Evolutionary conservation across 2,888 invertebrate species (phyloP).

Genomic region (Dione juno): DNA sequence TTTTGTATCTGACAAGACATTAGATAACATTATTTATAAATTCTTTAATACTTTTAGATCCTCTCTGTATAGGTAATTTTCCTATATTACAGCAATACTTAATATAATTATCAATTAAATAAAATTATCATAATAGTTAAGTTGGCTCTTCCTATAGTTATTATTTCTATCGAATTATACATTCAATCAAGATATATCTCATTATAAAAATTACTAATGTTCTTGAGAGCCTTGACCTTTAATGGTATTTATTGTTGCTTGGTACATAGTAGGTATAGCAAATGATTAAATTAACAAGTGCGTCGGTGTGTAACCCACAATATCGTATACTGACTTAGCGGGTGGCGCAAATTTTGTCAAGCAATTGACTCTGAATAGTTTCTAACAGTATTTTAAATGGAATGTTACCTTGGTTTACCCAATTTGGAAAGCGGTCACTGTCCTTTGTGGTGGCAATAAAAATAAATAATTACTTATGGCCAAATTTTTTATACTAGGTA

Average conservation of each 20-base stretch:
- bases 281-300: conserved; percentile 22
- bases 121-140: no score
- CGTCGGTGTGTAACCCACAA: conserved; percentile 40
- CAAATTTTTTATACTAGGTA: conserved; percentile 17
- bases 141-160: neutral
- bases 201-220: neutral
- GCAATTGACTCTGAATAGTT: conserved; percentile 36
- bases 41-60: no score
- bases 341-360: conserved; percentile 40
- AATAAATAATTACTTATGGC: conserved; percentile 14
- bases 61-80: no score
- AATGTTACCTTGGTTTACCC: conserved; percentile 42
- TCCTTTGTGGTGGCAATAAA: conserved; percentile 38
- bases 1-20: no score
- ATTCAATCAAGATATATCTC: neutral
- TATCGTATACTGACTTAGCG: conserved; percentile 33
- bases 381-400: conserved; percentile 40
- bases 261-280: neutral
- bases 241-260: neutral
- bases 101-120: no score
- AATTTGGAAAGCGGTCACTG: conserved; percentile 44
- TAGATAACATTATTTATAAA: no score
- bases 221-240: neutral
- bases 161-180: neutral
- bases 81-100: no score